Evolutionary conservation across 1,140 invertebrate genomes (phyloP).

Genomic region (Apis cerana): DNA sequence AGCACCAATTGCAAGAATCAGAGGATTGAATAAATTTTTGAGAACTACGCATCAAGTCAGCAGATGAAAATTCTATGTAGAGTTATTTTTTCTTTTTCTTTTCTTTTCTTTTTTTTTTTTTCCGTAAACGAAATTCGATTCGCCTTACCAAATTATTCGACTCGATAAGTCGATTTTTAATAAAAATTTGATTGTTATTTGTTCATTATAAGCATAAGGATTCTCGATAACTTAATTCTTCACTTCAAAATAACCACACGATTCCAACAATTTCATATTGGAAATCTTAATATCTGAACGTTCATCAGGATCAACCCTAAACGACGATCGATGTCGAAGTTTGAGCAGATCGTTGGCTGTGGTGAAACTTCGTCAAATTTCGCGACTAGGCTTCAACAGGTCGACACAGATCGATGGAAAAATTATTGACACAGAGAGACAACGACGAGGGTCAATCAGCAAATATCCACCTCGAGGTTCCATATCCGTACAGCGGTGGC

Average conservation of each 20-base stretch:
- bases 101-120: too few relatives aligned
- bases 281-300: not conserved
- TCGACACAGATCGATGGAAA: not conserved
- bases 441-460: not conserved
- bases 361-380: not conserved
- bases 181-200: too few relatives aligned
- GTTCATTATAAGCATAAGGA: not conserved
- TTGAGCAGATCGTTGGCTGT: not conserved
- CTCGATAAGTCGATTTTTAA: too few relatives aligned
- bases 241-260: not conserved
- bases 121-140: too few relatives aligned
- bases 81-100: not conserved
- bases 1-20: not conserved
- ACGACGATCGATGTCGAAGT: not conserved
- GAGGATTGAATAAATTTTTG: not conserved
- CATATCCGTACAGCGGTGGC: constrained; percentile 11
- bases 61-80: not conserved
- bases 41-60: not conserved
- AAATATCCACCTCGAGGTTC: constrained; percentile 11
- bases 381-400: not conserved
- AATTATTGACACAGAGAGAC: not conserved
- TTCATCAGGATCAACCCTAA: not conserved
- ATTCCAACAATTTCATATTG: not conserved
- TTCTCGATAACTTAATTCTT: not conserved
- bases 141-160: too few relatives aligned